Evolutionary conservation across 1,140 invertebrate genomes (phyloP).

Genomic region (Ceratina japonica): DNA sequence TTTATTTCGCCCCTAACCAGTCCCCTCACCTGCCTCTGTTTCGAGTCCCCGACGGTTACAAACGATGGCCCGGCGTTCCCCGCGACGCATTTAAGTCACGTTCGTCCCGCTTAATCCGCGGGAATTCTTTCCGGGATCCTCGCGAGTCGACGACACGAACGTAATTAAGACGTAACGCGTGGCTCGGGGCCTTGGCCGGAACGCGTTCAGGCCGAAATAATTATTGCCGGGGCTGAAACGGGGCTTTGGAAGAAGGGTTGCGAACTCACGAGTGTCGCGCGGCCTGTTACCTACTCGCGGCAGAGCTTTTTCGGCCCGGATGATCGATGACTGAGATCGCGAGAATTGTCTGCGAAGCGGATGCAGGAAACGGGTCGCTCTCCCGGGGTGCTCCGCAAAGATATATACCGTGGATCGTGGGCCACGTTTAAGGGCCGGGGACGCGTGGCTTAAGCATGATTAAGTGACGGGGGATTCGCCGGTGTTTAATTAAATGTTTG

Average conservation of each 20-base stretch:
- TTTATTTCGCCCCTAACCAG: neutral
- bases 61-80: slow-evolving; percentile 59
- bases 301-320: neutral
- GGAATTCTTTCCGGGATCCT: slow-evolving; percentile 59
- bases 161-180: slow-evolving; percentile 55
- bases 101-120: slow-evolving; percentile 60
- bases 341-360: neutral
- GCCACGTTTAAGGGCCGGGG: neutral
- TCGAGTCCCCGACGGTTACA: slow-evolving; percentile 56
- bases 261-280: neutral
- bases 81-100: slow-evolving; percentile 67
- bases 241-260: neutral
- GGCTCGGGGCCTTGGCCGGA: slow-evolving; percentile 8
- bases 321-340: slow-evolving; percentile 3
- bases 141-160: slow-evolving; percentile 47
- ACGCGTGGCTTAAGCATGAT: too few species aligned
- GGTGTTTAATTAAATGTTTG: too few species aligned
- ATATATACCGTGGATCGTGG: neutral
- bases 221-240: slow-evolving; percentile 3
- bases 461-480: neutral
- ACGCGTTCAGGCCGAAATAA: slow-evolving; percentile 21
- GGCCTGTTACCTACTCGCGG: neutral
- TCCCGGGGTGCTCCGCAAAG: neutral
- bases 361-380: neutral
- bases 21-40: slow-evolving; percentile 24